These are phyloP conservation scores for Murina feae DNA, from an alignment of 2,113 vertebrate species.

Conservation along the genomic window DNA sequence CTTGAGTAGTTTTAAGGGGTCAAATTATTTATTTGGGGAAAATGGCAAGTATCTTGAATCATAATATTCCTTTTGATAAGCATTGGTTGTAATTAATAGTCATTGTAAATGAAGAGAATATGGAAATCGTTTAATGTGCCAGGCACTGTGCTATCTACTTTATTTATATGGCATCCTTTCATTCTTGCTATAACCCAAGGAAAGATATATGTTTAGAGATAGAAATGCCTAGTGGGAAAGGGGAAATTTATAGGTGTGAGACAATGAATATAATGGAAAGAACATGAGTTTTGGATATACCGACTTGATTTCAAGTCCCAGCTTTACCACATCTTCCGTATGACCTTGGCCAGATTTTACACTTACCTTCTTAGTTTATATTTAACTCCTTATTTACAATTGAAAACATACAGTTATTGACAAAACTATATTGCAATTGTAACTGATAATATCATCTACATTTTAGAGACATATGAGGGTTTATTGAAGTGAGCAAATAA, in stretches of 20 bases:
- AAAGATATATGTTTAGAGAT: background rate
- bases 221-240: background rate
- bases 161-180: background rate
- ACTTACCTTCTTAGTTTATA: background rate
- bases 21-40: background rate
- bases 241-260: background rate
- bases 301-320: background rate
- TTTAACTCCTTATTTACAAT: background rate
- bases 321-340: background rate
- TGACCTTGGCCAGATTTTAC: background rate
- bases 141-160: background rate
- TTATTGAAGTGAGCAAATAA: background rate
- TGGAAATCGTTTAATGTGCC: background rate
- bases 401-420: background rate
- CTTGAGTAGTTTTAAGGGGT: background rate
- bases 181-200: background rate
- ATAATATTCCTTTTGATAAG: background rate
- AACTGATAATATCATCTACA: background rate
- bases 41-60: background rate
- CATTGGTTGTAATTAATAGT: background rate
- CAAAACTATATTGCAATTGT: background rate
- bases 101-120: background rate
- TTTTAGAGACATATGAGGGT: background rate
- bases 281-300: background rate
- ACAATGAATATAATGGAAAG: background rate